Conservation (phyloP, 2,888 invertebrate genomes). For the Lycocerus yunnanus region DNA sequence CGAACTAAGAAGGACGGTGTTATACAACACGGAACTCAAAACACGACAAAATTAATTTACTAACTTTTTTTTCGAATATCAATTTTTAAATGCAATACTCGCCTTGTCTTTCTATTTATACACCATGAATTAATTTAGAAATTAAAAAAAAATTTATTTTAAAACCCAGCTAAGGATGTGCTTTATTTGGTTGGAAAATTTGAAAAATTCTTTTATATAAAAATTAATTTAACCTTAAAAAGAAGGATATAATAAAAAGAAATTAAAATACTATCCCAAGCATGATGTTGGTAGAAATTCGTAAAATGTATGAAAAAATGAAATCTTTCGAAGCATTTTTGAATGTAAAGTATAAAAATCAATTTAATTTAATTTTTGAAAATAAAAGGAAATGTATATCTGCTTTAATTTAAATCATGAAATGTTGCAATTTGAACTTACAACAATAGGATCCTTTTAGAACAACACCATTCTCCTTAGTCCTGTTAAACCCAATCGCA, state of each 20-base stretch:
- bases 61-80: not conserved
- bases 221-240: not conserved
- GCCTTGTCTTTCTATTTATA: not conserved
- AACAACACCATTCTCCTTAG: constrained; percentile 49
- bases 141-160: not conserved
- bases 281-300: not conserved
- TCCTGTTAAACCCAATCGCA: constrained; percentile 56
- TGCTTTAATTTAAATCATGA: not conserved
- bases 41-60: not conserved
- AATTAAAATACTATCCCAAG: not conserved
- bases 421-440: not conserved
- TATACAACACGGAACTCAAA: constrained; percentile 10
- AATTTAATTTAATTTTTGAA: not conserved
- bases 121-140: not conserved
- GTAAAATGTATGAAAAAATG: not conserved
- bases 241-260: not conserved
- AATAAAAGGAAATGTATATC: not conserved
- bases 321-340: not conserved
- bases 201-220: not conserved
- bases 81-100: not conserved
- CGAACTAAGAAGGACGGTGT: constrained; percentile 34
- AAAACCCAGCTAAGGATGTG: not conserved
- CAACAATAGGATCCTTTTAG: constrained; percentile 34
- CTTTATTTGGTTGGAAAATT: not conserved
- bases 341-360: not conserved